A percentile compares a stretch with the other conserved stretches of the same genome.
Conservation (phyloP, 2,797 vertebrate species). For the Typhlichthys eigenmanni region DNA sequence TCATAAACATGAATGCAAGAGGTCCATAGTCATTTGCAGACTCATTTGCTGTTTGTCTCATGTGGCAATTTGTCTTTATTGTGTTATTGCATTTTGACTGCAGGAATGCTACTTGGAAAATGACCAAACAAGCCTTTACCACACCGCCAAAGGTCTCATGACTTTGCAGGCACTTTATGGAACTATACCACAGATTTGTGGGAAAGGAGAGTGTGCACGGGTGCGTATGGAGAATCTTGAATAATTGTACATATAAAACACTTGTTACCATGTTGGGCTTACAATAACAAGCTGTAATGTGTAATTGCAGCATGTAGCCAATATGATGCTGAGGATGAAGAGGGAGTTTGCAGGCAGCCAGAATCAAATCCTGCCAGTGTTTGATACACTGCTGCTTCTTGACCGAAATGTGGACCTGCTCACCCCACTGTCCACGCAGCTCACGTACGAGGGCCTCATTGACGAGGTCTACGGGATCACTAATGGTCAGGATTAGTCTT, state of each 20-base stretch:
- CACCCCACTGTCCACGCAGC: constrained; percentile 92
- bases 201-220: constrained; percentile 95
- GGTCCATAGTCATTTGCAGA: too few species aligned
- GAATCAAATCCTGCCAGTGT: constrained; percentile 91
- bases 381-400: constrained; percentile 92
- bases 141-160: constrained; percentile 96
- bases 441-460: constrained; percentile 96
- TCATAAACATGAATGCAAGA: too few species aligned
- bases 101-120: constrained; percentile 98
- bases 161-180: constrained; percentile 94
- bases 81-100: not conserved
- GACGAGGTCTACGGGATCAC: constrained; percentile 96
- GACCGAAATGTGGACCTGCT: constrained; percentile 94
- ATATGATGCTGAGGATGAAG: constrained; percentile 99
- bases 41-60: too few species aligned
- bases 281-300: not conserved
- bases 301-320: constrained; percentile 88
- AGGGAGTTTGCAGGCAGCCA: constrained; percentile 94
- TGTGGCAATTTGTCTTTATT: too few species aligned
- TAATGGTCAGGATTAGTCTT: constrained; percentile 81
- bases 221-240: constrained; percentile 65
- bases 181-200: constrained; percentile 96
- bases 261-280: not conserved
- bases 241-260: not conserved
- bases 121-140: constrained; percentile 96